Evolutionary conservation across 2,888 invertebrate species (phyloP).

Genomic region (Nemapogon koenigi): DNA sequence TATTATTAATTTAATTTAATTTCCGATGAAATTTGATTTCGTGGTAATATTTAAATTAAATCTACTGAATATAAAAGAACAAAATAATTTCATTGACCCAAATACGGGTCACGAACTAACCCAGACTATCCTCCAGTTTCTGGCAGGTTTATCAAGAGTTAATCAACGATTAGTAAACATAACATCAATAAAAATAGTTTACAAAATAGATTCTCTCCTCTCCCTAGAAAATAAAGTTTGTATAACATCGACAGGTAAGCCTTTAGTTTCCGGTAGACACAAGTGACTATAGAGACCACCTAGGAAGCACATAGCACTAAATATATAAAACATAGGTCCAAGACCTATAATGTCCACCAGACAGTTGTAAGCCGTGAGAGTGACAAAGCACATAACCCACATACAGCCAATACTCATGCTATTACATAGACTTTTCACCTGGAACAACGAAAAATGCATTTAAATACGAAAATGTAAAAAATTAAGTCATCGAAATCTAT

Average conservation of each 20-base stretch:
- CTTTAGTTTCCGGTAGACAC: constrained; percentile 50
- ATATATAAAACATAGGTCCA: constrained; percentile 40
- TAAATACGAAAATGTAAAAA: neutral
- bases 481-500: too few species aligned
- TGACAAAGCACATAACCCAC: constrained; percentile 35
- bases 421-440: constrained; percentile 39
- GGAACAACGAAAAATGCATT: constrained; percentile 11
- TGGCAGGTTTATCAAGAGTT: too few species aligned
- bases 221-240: constrained; percentile 24
- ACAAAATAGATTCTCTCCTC: too few species aligned
- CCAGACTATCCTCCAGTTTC: too few species aligned
- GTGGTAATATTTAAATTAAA: too few species aligned
- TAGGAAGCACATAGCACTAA: constrained; percentile 32
- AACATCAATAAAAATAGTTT: too few species aligned
- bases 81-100: too few species aligned
- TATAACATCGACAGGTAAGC: constrained; percentile 34
- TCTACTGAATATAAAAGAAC: too few species aligned
- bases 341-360: constrained; percentile 32
- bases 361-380: constrained; percentile 35
- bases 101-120: too few species aligned
- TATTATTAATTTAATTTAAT: too few species aligned
- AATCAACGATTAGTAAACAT: too few species aligned
- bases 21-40: too few species aligned
- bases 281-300: constrained; percentile 31
- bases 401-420: constrained; percentile 27